Percentiles rank a stretch among this genome's conserved stretches.
Conservation (phyloP, 2,888 invertebrate species). For the Drosophila subsilvestris region DNA sequence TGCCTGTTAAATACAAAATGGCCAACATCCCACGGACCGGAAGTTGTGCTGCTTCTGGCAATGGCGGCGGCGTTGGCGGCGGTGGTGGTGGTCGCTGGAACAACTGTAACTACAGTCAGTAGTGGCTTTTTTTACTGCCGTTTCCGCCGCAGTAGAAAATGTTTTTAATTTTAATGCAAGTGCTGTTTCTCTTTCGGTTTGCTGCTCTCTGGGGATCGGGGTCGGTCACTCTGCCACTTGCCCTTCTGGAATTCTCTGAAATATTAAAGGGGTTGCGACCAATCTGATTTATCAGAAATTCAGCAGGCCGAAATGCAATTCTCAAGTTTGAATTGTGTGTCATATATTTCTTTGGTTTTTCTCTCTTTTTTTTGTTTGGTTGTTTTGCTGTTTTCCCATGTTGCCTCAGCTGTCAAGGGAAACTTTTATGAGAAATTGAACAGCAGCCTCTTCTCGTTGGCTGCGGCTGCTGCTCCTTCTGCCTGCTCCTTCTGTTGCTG, state of each 20-base stretch:
- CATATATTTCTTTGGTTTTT: conserved; percentile 44
- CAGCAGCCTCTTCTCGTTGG: conserved; percentile 48
- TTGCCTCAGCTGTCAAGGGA: conserved; percentile 54
- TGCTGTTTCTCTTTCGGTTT: conserved; percentile 7
- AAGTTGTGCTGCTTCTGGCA: conserved; percentile 46
- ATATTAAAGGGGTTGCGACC: conserved; percentile 3
- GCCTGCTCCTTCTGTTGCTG: conserved; percentile 22
- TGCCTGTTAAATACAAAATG: conserved; percentile 73
- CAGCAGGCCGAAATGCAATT: conserved; percentile 65
- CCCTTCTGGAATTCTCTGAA: neutral
- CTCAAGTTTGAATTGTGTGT: conserved; percentile 70
- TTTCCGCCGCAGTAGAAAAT: conserved; percentile 67
- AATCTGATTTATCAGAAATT: conserved; percentile 56
- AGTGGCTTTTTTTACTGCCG: conserved; percentile 69
- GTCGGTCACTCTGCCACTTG: neutral
- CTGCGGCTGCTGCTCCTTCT: conserved; percentile 12
- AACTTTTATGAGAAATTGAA: conserved; percentile 77
- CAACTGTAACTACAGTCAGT: conserved; percentile 47
- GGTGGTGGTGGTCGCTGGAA: conserved; percentile 18
- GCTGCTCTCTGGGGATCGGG: neutral
- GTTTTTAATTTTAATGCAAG: conserved; percentile 75
- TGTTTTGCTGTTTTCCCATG: conserved; percentile 19
- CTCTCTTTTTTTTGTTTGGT: neutral
- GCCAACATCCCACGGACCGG: conserved; percentile 67
- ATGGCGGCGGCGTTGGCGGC: no score